Evolutionary conservation across 2,113 vertebrate species (phyloP), one percentile per base, ranked within the genome.

Genomic region (Carassius gibelio): DNA sequence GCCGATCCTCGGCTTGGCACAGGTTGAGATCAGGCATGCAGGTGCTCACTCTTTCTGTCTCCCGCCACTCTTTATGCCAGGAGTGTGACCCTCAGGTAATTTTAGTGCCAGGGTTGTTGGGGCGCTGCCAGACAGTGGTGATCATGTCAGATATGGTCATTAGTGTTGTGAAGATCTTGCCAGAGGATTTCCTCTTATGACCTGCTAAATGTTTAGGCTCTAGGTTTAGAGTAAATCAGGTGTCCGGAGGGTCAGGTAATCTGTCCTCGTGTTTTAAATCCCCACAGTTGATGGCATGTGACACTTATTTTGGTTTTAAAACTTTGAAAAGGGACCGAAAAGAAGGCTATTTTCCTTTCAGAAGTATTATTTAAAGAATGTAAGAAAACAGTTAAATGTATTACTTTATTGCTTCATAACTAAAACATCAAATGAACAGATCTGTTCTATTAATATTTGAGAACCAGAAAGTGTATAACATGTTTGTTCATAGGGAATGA

Each of bases 81-180:
- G 89, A 91, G 90, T 87, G 89, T 89, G 84, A 91, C 83, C 91
- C 90, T 85, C 82, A 61, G 81, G 87, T 87, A 68, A 90, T 89
- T 89, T 71, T 82, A 87, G 88, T 88, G 92, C 86, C 89, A 83
- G 88, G 75, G 52, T 85, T 88, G 82, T 87, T 78, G 92, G 92
- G 88, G 88, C 88, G 86, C 88, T 90, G 92, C 89, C 92, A 87
- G 77, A 57, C 89, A 85, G 84, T 90, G 71, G 68, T 42, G 88
- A 78, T 90, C 89, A 82, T 84, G 82, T 81, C 82, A 79, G 72
- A 66, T 80, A 75, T 69, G 78, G 77, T 50, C 76, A 84, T 84
- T 87, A 84, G 81, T 82, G 81, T 72, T 69, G 64, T 71, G 50
- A 82, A 57, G 81, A 38, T 82, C 81, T 42, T 82, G 81, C 81